These are phyloP conservation scores for Aphelenchoides fujianensis DNA, from an alignment of 1,140 invertebrate genomes.

Conservation along the genomic window DNA sequence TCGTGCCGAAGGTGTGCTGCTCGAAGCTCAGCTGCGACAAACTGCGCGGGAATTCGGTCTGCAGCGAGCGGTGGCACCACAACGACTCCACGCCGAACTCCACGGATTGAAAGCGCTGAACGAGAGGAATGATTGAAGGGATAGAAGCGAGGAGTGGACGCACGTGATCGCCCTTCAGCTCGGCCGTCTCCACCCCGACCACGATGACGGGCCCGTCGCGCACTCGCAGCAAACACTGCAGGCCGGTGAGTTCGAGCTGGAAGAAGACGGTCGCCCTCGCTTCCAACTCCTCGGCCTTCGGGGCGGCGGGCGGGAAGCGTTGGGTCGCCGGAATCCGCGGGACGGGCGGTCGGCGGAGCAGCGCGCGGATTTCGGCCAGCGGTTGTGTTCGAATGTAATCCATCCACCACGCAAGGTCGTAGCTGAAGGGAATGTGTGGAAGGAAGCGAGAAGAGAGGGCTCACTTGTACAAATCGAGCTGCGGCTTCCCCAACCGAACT, in stretches of 20 bases:
- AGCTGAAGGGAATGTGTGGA: conserved; percentile 22
- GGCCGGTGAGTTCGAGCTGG: conserved; percentile 5
- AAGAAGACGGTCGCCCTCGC: neutral
- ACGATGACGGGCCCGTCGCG: conserved; percentile 15
- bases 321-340: neutral
- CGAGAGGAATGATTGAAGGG: neutral
- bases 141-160: neutral
- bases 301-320: neutral
- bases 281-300: neutral
- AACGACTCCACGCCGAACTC: conserved; percentile 48
- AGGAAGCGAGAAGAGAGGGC: neutral
- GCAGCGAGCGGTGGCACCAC: conserved; percentile 39
- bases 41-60: neutral
- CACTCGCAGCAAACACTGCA: conserved; percentile 11
- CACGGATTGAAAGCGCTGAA: conserved; percentile 18
- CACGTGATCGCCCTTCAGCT: conserved; percentile 12
- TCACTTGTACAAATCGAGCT: conserved; percentile 19
- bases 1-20: conserved; percentile 42
- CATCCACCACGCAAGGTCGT: conserved; percentile 42
- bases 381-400: conserved; percentile 25
- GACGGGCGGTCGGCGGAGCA: neutral
- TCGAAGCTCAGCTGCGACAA: conserved; percentile 1
- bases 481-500: neutral
- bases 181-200: conserved; percentile 21
- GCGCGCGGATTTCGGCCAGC: neutral